phyloP scores from a whole-genome alignment of 2,113 vertebrate genomes.

The Spea multiplicata region DNA sequence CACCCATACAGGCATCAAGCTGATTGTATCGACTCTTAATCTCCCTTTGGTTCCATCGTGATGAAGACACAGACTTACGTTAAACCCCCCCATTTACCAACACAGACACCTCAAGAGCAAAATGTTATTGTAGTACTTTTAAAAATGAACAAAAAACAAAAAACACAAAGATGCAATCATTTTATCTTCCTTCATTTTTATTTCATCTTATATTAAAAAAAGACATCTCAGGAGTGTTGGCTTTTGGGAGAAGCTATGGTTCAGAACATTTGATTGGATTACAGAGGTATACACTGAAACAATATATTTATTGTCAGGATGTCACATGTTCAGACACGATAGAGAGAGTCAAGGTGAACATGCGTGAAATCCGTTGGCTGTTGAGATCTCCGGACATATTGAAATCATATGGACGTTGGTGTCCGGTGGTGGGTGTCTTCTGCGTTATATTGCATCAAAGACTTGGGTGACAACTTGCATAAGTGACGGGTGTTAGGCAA shows the following conservation, averaged over 20 bases:
- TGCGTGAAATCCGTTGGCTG: conserved; percentile 14
- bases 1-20: conserved; percentile 3
- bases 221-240: conserved; percentile 20
- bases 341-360: not conserved
- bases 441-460: not conserved
- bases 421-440: conserved; percentile 7
- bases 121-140: not conserved
- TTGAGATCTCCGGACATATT: not conserved
- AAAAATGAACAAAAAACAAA: not conserved
- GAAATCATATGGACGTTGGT: not conserved
- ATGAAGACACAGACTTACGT: no score
- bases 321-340: conserved; percentile 42
- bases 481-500: conserved; percentile 23
- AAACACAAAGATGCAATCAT: not conserved
- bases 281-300: conserved; percentile 38
- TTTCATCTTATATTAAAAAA: conserved; percentile 20
- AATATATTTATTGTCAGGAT: conserved; percentile 30
- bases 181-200: conserved; percentile 1
- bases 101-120: no score
- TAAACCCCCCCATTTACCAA: no score
- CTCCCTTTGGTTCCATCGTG: no score
- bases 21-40: no score
- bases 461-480: conserved; percentile 17
- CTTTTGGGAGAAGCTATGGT: conserved; percentile 22
- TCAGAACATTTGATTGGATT: conserved; percentile 28